A percentile compares a stretch with the other conserved stretches of the same genome.
Evolutionary conservation across 2,113 vertebrate species (phyloP).

Genomic region (Albula goreensis): DNA sequence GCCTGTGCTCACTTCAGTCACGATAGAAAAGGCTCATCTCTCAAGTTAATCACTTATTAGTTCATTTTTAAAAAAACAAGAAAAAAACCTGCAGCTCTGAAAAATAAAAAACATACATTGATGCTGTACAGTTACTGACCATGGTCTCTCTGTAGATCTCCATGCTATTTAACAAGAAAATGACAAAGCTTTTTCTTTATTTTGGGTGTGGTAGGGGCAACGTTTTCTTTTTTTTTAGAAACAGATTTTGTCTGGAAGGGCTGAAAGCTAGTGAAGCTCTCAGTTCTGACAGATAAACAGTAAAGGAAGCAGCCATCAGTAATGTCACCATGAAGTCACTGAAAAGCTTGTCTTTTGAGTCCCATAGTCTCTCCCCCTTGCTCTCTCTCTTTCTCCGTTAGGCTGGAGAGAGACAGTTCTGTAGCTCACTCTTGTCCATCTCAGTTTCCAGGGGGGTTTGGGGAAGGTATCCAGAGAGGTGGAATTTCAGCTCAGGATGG

Average conservation of each 20-base stretch:
- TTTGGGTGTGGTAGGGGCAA: not conserved
- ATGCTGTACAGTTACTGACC: not conserved
- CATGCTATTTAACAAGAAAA: conserved; percentile 17
- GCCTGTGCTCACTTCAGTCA: conserved; percentile 76
- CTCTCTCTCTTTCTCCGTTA: conserved; percentile 16
- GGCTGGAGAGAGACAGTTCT: conserved; percentile 25
- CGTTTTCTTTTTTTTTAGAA: not conserved
- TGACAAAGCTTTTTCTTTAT: not conserved
- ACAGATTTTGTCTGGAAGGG: conserved; percentile 30
- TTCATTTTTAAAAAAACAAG: conserved; percentile 1
- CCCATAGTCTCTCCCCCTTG: not conserved
- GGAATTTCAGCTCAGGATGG: conserved; percentile 85
- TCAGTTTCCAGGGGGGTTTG: conserved; percentile 12
- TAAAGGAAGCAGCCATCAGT: conserved; percentile 33
- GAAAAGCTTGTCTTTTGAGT: conserved; percentile 29
- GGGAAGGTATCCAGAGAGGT: conserved; percentile 34
- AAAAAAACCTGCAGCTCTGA: conserved; percentile 22
- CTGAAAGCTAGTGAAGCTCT: conserved; percentile 1
- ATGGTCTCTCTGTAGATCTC: not conserved
- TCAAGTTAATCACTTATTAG: conserved; percentile 32
- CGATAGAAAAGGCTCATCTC: conserved; percentile 43
- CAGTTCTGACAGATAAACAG: conserved; percentile 21
- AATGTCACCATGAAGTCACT: conserved; percentile 35
- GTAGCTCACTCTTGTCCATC: conserved; percentile 37
- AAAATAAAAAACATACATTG: not conserved